Evolutionary conservation across 2,888 invertebrate species (phyloP).

Genomic region (Coenonympha glycerion): DNA sequence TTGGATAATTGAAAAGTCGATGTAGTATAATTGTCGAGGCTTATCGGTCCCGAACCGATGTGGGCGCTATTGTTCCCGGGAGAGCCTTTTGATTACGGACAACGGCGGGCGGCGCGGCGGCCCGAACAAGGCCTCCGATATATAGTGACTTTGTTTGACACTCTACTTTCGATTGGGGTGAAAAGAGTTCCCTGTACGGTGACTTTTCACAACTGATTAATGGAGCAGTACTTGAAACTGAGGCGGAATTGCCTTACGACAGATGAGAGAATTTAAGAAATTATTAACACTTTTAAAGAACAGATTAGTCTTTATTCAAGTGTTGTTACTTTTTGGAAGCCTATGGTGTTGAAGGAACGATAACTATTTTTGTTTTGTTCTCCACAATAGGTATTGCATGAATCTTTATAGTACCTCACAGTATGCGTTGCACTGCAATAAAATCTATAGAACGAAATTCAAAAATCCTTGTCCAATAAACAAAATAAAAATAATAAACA

Average conservation of each 20-base stretch:
- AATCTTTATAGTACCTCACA: neutral
- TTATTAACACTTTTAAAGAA: neutral
- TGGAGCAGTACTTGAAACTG: conserved; percentile 12
- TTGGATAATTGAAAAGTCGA: conserved; percentile 76
- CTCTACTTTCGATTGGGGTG: conserved; percentile 64
- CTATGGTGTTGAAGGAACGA: no score
- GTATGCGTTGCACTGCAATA: no score
- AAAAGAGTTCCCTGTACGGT: conserved; percentile 45
- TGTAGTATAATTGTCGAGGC: conserved; percentile 75
- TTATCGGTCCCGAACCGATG: conserved; percentile 71
- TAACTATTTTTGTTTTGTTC: no score
- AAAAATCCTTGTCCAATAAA: no score
- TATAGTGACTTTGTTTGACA: conserved; percentile 71
- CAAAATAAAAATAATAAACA: neutral
- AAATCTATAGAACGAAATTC: no score
- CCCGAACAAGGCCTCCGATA: conserved; percentile 60
- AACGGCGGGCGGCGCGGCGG: conserved; percentile 41
- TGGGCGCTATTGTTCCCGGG: conserved; percentile 73
- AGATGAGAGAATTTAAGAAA: neutral
- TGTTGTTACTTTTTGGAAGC: no score
- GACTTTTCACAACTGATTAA: conserved; percentile 20
- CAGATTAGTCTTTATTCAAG: no score
- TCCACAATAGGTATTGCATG: no score
- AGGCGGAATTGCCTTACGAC: neutral
- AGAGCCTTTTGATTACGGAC: conserved; percentile 71